Evolutionary conservation across 2,888 invertebrate genomes (phyloP).

Genomic region (Halictus quadricinctus): DNA sequence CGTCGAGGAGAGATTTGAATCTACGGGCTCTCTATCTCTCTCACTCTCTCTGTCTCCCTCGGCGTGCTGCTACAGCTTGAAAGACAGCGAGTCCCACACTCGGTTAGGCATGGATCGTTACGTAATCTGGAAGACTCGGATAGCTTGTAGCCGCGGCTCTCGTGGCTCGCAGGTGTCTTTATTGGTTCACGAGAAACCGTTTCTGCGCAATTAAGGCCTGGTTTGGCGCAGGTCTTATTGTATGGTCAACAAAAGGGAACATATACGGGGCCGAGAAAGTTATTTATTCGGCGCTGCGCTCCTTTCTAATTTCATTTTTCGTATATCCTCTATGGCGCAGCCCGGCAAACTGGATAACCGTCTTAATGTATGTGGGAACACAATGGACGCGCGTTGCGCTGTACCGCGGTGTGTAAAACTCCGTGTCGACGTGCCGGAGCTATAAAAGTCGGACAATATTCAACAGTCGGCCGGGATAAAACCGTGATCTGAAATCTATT

Average conservation of each 20-base stretch:
- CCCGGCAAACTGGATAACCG: slow-evolving; percentile 32
- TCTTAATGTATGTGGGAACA: slow-evolving; percentile 47
- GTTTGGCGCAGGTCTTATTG: slow-evolving; percentile 54
- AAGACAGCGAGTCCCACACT: slow-evolving; percentile 65
- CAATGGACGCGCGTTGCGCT: slow-evolving; percentile 16
- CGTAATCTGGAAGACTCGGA: slow-evolving; percentile 69
- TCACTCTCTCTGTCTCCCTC: background rate
- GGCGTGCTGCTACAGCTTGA: slow-evolving; percentile 35
- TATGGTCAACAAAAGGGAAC: slow-evolving; percentile 55
- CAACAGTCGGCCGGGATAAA: slow-evolving; percentile 10
- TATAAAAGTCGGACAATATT: slow-evolving; percentile 12
- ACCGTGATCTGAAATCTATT: slow-evolving; percentile 1
- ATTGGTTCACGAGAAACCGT: slow-evolving; percentile 57
- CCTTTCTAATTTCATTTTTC: slow-evolving; percentile 50
- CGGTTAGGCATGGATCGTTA: slow-evolving; percentile 62
- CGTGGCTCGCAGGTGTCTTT: slow-evolving; percentile 67
- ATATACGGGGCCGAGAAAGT: slow-evolving; percentile 40
- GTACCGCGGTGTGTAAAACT: slow-evolving; percentile 16
- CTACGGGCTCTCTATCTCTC: slow-evolving; percentile 47
- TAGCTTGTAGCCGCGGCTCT: slow-evolving; percentile 52
- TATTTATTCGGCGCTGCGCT: slow-evolving; percentile 47
- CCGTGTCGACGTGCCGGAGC: slow-evolving; percentile 13
- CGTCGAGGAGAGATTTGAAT: slow-evolving; percentile 58
- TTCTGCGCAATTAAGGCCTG: slow-evolving; percentile 65
- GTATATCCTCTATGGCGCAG: background rate